Percentiles rank a stretch among this genome's conserved stretches.
Evolutionary conservation across 2,113 vertebrate species (phyloP).

Genomic region (Trichechus manatus): DNA sequence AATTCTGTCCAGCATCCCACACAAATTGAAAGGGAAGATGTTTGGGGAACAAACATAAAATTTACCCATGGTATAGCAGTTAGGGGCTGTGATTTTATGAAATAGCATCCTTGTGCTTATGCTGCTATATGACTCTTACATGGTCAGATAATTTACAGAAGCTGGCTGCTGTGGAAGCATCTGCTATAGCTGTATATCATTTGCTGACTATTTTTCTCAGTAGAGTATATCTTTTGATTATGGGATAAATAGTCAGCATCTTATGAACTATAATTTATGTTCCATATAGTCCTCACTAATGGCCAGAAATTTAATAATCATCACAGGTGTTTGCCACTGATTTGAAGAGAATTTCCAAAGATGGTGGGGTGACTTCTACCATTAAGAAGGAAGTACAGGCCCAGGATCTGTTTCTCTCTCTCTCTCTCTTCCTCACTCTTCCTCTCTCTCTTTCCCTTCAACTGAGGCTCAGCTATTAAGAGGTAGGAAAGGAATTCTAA

Average conservation of each 20-base stretch:
- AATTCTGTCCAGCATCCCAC: not conserved
- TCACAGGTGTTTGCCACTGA: conserved; percentile 13
- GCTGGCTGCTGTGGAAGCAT: conserved; percentile 38
- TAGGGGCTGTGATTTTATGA: conserved; percentile 14
- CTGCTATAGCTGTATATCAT: conserved; percentile 33
- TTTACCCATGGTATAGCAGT: not conserved
- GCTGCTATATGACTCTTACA: conserved; percentile 8
- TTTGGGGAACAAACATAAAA: conserved; percentile 48
- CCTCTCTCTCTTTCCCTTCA: not conserved
- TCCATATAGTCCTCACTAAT: conserved; percentile 41
- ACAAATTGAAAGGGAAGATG: not conserved
- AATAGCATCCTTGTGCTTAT: conserved; percentile 37
- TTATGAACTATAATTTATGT: conserved; percentile 38
- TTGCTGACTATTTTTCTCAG: conserved; percentile 65
- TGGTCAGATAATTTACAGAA: conserved; percentile 45
- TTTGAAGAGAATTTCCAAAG: not conserved
- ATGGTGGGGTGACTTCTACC: not conserved
- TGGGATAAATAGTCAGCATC: conserved; percentile 24
- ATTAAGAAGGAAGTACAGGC: not conserved
- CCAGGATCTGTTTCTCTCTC: not conserved
- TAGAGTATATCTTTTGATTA: conserved; percentile 56
- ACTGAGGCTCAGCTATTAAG: not conserved
- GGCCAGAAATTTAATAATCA: conserved; percentile 48
- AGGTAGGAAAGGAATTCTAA: not conserved
- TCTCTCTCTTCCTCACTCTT: not conserved